Evolutionary conservation across 92 coral and sea anemone genomes (phyloP).

Genomic region (Siderastrea siderea): DNA sequence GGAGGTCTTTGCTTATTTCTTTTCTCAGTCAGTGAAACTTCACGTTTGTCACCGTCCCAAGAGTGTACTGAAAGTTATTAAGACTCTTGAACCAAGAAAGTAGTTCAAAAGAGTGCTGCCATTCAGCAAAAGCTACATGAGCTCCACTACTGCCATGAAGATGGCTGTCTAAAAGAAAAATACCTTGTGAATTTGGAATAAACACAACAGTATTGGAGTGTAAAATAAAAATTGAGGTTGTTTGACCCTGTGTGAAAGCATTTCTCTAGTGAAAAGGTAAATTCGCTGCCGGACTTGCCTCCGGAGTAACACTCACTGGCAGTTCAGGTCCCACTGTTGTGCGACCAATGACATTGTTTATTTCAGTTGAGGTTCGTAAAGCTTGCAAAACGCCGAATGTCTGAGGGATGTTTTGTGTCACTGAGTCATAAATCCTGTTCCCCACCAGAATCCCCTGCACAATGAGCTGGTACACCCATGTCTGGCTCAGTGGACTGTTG

Average conservation of each 20-base stretch:
- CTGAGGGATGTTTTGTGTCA: conserved; percentile 2
- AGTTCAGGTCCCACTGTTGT: conserved; percentile 38
- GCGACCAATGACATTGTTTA: conserved; percentile 13
- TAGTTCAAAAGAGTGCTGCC: conserved; percentile 12
- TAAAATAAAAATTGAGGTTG: conserved; percentile 38
- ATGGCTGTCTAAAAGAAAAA: conserved; percentile 57
- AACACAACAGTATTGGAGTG: conserved; percentile 40
- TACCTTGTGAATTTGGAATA: conserved; percentile 36
- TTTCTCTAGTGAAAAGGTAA: conserved; percentile 38
- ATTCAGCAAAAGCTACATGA: conserved; percentile 36
- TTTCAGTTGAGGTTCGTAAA: conserved; percentile 2
- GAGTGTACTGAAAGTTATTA: conserved; percentile 23
- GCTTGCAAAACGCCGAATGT: conserved; percentile 35
- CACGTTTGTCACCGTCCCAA: conserved; percentile 62
- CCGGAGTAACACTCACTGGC: conserved; percentile 45
- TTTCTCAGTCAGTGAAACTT: conserved; percentile 4
- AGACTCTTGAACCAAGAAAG: conserved; percentile 40
- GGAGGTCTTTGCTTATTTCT: too few relatives aligned
- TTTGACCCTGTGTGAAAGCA: conserved; percentile 19
- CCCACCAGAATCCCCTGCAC: conserved; percentile 21
- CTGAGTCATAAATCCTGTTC: conserved; percentile 22
- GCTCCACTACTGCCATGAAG: conserved; percentile 49
- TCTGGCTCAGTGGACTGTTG: neutral
- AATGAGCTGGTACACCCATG: conserved; percentile 29
- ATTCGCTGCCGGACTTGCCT: conserved; percentile 33